Base-by-base conservation (phyloP, 2,113 vertebrate genomes). In the Empidonax alnorum region DNA sequence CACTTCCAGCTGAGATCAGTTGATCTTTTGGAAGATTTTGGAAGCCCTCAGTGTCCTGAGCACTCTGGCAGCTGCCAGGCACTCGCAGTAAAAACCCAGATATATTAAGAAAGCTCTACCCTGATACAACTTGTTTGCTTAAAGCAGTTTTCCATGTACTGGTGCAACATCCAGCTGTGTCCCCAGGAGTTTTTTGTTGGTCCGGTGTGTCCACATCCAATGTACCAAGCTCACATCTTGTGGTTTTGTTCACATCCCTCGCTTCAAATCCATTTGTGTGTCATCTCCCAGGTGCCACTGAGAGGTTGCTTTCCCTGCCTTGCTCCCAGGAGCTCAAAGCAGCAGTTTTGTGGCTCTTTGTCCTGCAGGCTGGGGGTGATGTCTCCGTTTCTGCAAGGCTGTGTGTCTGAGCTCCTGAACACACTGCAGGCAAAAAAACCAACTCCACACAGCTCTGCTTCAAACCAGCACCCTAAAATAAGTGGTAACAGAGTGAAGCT, bases 171-270 rank as follows among this genome's bases (percentile, higher is more conserved):
- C 44, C 39, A 30, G 11, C 46, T 59, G 14, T 23, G 49, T 41
- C 44, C 55, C 21, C 10, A 9, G 73, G 21, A 65, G 31, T 15
- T 66, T 47, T 47, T 50, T 68, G 72, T 37, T 89, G n/a, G 19
- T 41, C 7, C 31, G 44, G 7, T 0, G 0, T 46, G 42, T 63
- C 83, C 1, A 0, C 44, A 23, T n/a, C 39, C 50, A 52, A 25
- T 8, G 25, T 15, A 5, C 15, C 33, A 0, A 14, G 47, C 56
- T 69, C 10, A 1, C 50, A 9, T 15, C 21, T 76, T 39, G n/a
- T 5, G 24, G 2, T 50, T 67, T 77, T 62, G 22, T 18, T 27
- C 31, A 5, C 12, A 6, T 85, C 21, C 11, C 21, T 90, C 62
- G 1, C 5, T n/a, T 59, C 4, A 3, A 2, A 30, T 72, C 59